Evolutionary conservation across 2,888 invertebrate species (phyloP), one percentile per base, ranked within the genome.

Genomic region (Trichogramma dendrolimi): DNA sequence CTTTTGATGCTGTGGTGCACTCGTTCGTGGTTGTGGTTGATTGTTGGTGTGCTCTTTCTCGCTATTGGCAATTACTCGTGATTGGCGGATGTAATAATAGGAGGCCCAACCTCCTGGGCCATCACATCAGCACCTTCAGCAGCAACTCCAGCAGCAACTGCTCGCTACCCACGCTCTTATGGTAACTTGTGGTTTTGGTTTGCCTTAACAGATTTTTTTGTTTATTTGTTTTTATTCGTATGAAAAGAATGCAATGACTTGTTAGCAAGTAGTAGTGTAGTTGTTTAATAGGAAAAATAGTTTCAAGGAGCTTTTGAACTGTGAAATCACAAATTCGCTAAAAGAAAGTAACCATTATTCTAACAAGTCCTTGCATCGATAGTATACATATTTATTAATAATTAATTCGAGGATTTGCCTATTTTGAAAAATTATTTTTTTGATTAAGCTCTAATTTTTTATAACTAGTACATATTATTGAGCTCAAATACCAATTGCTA

Each of bases 91-190:
- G 44, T 60, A 61, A 55, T 62, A 58, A 78, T 75, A 79, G 79
- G 79, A 79, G 79, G 74, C 76, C 75, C 75, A 75, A 72, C 73
- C 79, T 77, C 79, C 78, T 78, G 75, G 77, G 75, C 75, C 76
- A 75, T 73, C 74, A 74, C 79, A 79, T 75, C 79, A 78, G 74
- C 75, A 75, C 73, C 78, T 79, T 77, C 79, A 79, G 78, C 79
- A 79, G 77, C 79, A 79, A 77, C 78, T 79, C 78, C 79, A 79
- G 78, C 79, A 78, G 77, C 79, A 78, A 78, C 79, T 79, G 77
- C 78, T 79, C 77, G 78, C 78, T 79, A 79, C 79, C 78, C 79
- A 79, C 78, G 79, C 79, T 78, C 78, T 79, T 78, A 78, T 79
- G 79, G 79, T 79, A 79, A 79, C 78, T 78, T 77, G 76, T 78